A percentile compares a stretch with the other conserved stretches of the same genome.
Conservation (phyloP, 2,888 invertebrate genomes). For the Apamea epomidion region DNA sequence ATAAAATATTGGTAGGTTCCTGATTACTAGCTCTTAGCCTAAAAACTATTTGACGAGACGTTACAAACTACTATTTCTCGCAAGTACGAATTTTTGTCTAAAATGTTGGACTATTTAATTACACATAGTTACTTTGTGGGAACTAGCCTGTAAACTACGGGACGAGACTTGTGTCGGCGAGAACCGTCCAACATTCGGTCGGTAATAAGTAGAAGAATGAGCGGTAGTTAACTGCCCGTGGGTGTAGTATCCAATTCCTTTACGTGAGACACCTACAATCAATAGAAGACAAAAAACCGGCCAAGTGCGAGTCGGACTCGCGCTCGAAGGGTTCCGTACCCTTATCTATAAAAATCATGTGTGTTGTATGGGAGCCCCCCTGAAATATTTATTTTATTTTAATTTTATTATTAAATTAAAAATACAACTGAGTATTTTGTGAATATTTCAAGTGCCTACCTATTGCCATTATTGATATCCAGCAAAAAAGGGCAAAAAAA, state of each 20-base stretch:
- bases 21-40: constrained; percentile 9
- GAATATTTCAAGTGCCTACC: too few species aligned
- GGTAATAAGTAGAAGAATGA: neutral
- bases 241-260: neutral
- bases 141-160: neutral
- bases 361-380: too few species aligned
- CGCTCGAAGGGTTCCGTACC: too few species aligned
- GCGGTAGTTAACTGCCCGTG: neutral
- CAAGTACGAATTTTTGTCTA: neutral
- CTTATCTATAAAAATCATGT: too few species aligned
- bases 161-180: neutral
- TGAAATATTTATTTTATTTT: too few species aligned
- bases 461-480: too few species aligned
- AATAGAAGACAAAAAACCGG: neutral
- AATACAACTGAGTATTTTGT: too few species aligned
- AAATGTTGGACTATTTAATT: neutral
- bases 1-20: constrained; percentile 8
- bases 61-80: neutral
- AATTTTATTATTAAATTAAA: too few species aligned
- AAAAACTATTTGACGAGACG: neutral
- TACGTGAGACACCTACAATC: neutral
- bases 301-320: too few species aligned
- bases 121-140: neutral
- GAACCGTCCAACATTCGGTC: neutral
- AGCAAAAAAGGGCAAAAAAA: too few species aligned